Evolutionary conservation across 2,113 vertebrate species (phyloP).

Genomic region (Miniopterus natalensis): DNA sequence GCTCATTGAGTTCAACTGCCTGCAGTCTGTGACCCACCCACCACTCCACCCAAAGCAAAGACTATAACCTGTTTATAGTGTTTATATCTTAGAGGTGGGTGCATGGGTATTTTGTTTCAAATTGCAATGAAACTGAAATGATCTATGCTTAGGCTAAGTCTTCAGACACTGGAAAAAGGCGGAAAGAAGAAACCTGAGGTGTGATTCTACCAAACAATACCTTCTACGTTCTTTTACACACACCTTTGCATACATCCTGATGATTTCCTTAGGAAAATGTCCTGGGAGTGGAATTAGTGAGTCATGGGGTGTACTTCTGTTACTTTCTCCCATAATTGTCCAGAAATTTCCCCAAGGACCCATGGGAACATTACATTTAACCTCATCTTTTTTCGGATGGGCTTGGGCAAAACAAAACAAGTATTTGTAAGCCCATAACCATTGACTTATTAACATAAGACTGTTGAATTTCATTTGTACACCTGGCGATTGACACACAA

Average conservation of each 20-base stretch:
- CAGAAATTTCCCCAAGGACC: background rate
- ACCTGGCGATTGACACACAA: background rate
- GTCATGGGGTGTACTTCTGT: background rate
- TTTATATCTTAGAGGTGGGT: background rate
- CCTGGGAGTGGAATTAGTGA: background rate
- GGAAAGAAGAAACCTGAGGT: background rate
- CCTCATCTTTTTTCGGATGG: background rate
- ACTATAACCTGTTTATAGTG: too few relatives aligned
- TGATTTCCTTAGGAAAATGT: background rate
- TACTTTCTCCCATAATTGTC: background rate
- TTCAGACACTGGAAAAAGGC: background rate
- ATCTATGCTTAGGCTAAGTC: background rate
- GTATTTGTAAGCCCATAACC: background rate
- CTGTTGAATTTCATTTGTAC: background rate
- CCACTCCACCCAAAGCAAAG: background rate
- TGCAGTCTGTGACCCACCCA: background rate
- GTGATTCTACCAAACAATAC: background rate
- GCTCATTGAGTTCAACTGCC: background rate
- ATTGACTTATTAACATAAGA: background rate
- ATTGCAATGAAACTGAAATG: background rate
- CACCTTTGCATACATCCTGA: background rate
- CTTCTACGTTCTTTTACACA: background rate
- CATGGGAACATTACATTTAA: background rate
- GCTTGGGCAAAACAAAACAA: background rate
- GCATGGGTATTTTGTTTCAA: background rate